phyloP scores from a whole-genome alignment of 2,797 vertebrate genomes.

The Loriculus beryllinus region DNA sequence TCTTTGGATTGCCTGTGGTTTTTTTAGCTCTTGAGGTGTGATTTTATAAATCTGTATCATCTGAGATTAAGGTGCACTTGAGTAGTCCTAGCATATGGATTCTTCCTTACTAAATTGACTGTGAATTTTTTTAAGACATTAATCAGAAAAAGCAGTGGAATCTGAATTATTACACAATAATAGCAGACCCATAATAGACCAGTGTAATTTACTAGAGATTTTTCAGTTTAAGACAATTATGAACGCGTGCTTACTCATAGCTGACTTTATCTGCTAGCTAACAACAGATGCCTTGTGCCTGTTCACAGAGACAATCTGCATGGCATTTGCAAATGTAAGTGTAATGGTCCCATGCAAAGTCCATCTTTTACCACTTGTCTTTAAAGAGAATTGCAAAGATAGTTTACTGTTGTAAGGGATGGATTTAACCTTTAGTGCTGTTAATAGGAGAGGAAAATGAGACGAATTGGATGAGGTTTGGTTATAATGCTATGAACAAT shows the following conservation, averaged over 20 bases:
- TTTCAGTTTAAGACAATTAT: background rate
- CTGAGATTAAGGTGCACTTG: background rate
- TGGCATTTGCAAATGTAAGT: background rate
- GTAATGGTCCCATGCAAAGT: background rate
- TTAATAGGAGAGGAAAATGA: background rate
- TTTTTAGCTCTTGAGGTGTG: background rate
- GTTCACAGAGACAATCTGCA: background rate
- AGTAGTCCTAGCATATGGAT: background rate
- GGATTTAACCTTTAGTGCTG: background rate
- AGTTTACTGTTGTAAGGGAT: background rate
- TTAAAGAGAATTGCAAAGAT: background rate
- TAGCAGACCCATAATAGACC: background rate
- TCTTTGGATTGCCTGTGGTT: background rate
- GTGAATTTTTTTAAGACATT: background rate
- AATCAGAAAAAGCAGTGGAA: background rate
- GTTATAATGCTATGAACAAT: background rate
- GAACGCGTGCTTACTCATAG: background rate
- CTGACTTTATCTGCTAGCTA: background rate
- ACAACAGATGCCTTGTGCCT: background rate
- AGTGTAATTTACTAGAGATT: background rate
- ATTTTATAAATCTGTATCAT: background rate
- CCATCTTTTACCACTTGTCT: background rate
- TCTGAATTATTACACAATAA: background rate
- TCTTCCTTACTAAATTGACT: background rate
- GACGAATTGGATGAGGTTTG: background rate